phyloP scores from a whole-genome alignment of 2,888 invertebrate species.

The Coremacera marginata region DNA sequence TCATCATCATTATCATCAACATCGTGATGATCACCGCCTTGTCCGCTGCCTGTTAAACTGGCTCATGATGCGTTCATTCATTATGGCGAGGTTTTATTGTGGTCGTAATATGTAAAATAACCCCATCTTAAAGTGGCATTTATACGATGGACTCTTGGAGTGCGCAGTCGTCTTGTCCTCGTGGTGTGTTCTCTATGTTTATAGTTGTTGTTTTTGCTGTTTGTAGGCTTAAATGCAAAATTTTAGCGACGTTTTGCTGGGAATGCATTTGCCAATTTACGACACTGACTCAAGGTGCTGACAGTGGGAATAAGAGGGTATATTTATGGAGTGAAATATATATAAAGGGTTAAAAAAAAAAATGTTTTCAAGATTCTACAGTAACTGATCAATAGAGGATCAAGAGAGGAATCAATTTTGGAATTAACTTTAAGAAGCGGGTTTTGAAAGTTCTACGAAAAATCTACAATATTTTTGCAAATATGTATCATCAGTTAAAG shows the following conservation, averaged over 20 bases:
- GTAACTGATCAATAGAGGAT: too few relatives aligned
- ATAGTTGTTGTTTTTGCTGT: neutral
- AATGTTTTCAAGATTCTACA: too few relatives aligned
- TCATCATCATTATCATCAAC: neutral
- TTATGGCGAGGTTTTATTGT: slow-evolving; percentile 42
- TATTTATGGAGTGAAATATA: neutral
- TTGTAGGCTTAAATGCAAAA: neutral
- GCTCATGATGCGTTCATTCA: slow-evolving; percentile 20
- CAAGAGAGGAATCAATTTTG: too few relatives aligned
- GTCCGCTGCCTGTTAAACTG: neutral
- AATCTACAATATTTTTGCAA: too few relatives aligned
- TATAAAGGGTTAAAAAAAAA: too few relatives aligned
- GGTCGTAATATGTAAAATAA: slow-evolving; percentile 48
- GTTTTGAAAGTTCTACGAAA: too few relatives aligned
- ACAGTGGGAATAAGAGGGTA: slow-evolving; percentile 4
- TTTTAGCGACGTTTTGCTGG: neutral
- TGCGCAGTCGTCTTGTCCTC: slow-evolving; percentile 47
- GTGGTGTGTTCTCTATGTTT: neutral
- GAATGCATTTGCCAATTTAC: neutral
- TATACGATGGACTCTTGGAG: slow-evolving; percentile 33
- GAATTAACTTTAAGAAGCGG: too few relatives aligned
- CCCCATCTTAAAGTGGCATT: slow-evolving; percentile 56
- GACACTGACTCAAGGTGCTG: neutral
- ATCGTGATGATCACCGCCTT: neutral
- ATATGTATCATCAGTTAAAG: too few relatives aligned